Evolutionary conservation across 2,113 vertebrate genomes (phyloP).

Genomic region (Grantiella picta): DNA sequence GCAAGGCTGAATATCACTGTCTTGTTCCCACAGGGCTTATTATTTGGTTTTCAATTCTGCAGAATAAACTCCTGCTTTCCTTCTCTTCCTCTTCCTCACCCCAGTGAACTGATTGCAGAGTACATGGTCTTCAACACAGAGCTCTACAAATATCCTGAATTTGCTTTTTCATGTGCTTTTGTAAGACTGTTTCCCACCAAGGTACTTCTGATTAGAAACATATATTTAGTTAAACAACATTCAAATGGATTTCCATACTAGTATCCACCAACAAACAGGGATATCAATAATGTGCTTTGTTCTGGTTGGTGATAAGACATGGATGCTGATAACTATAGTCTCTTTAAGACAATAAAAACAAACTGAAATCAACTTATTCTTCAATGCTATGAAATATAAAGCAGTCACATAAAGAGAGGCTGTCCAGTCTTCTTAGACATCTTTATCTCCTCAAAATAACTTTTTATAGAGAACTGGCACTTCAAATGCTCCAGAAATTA

Average conservation of each 20-base stretch:
- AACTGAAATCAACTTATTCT: neutral
- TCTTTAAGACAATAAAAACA: neutral
- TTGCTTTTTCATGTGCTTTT: conserved; percentile 9
- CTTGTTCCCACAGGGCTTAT: neutral
- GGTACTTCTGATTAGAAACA: conserved; percentile 22
- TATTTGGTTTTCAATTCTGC: neutral
- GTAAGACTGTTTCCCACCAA: neutral
- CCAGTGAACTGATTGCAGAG: neutral
- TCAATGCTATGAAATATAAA: neutral
- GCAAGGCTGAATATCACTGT: neutral
- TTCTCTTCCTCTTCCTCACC: neutral
- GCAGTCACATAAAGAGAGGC: neutral
- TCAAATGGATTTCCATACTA: neutral
- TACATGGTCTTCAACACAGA: neutral
- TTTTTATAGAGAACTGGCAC: neutral
- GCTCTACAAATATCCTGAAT: neutral
- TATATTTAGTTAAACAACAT: neutral
- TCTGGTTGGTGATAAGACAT: neutral
- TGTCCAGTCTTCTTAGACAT: neutral
- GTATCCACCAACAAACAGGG: neutral
- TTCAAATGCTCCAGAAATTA: neutral
- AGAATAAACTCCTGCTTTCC: neutral
- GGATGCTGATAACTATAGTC: neutral
- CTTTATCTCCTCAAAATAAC: neutral
- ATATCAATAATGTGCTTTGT: neutral